A percentile compares a stretch with the other conserved stretches of the same genome.
Evolutionary conservation across 2,888 invertebrate genomes (phyloP).

Genomic region (Pterostichus niger): DNA sequence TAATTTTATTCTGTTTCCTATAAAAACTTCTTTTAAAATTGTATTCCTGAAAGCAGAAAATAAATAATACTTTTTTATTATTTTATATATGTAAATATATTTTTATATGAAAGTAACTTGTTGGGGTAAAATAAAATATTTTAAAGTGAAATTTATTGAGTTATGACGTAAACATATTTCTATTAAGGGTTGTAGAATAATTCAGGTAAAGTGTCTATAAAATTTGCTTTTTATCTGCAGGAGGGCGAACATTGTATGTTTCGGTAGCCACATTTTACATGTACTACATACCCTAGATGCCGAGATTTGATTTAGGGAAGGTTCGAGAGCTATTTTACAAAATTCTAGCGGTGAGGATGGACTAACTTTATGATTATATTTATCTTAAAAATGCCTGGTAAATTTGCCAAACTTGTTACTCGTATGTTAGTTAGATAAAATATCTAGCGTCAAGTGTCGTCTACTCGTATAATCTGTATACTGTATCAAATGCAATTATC

Average conservation of each 20-base stretch:
- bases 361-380: constrained; percentile 20
- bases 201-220: constrained; percentile 43
- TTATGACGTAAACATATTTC: constrained; percentile 46
- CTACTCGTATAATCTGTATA: not conserved
- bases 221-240: constrained; percentile 53
- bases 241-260: constrained; percentile 13
- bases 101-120: constrained; percentile 18
- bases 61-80: not conserved
- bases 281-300: constrained; percentile 32
- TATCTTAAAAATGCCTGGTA: constrained; percentile 14
- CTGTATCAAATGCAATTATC: not conserved
- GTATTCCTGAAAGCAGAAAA: constrained; percentile 24
- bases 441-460: not conserved
- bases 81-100: constrained; percentile 8
- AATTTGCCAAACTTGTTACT: constrained; percentile 37
- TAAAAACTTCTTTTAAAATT: constrained; percentile 20
- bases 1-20: constrained; percentile 31
- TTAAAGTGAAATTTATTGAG: constrained; percentile 24
- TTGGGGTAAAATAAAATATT: not conserved
- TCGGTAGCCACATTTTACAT: constrained; percentile 42
- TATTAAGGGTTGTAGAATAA: constrained; percentile 50
- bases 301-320: constrained; percentile 53
- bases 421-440: constrained; percentile 16
- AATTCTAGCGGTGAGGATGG: constrained; percentile 10
- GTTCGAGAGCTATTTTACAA: constrained; percentile 35